Percentiles rank a stretch among this genome's conserved stretches.
phyloP scores from a whole-genome alignment of 1,140 invertebrate genomes.

The honey bee (Apis mellifera) region Amel_HAv3.1 CM009943.2:8416001-8416500 shows the following conservation, averaged over 20 bases:
- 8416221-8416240: background rate
- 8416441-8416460: background rate
- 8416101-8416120: background rate
- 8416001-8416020: too few species aligned
- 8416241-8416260: background rate
- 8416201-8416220: background rate
- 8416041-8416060: too few species aligned
- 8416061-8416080: background rate
- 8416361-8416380: constrained; percentile 34
- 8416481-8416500: background rate
- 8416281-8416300: constrained; percentile 46
- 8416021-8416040: background rate
- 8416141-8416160: background rate
- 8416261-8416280: background rate
- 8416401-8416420: constrained; percentile 42
- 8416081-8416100: background rate
- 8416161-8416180: background rate
- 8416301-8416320: constrained; percentile 64
- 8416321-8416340: constrained; percentile 55
- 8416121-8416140: background rate
- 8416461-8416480: background rate
- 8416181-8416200: background rate
- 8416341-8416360: constrained; percentile 63
- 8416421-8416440: constrained; percentile 13
- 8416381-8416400: constrained; percentile 57